A percentile compares a stretch with the other conserved stretches of the same genome.
phyloP scores from a whole-genome alignment of 2,113 vertebrate species.

The Vulpes ferrilata region DNA sequence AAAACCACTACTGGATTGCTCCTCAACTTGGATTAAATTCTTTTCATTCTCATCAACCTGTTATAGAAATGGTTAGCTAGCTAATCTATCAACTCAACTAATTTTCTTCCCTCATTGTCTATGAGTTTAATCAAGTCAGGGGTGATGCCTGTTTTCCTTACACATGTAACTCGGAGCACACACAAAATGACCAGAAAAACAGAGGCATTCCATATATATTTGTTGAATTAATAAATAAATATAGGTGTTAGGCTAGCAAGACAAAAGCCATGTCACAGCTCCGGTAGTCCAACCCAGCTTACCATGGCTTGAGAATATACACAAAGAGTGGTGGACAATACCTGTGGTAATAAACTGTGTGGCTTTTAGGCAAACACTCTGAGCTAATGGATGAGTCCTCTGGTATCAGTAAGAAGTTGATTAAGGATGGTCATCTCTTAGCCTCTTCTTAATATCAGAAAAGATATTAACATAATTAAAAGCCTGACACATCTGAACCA shows the following conservation, averaged over 20 bases:
- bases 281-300: not conserved
- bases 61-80: not conserved
- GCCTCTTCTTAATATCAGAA: not conserved
- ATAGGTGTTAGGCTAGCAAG: not conserved
- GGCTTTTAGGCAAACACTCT: not conserved
- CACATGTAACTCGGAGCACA: not conserved
- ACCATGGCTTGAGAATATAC: not conserved
- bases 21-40: not conserved
- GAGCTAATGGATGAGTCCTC: not conserved
- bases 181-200: not conserved
- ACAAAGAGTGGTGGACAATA: not conserved
- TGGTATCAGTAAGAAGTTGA: not conserved
- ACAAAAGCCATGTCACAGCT: not conserved
- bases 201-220: not conserved
- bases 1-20: not conserved
- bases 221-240: slow-evolving; percentile 1
- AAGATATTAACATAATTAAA: not conserved
- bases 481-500: not conserved
- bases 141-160: not conserved
- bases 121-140: not conserved
- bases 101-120: not conserved
- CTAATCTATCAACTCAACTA: not conserved
- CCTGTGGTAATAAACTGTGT: not conserved
- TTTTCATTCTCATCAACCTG: not conserved
- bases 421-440: not conserved